Evolutionary conservation across 2,797 vertebrate genomes (phyloP), one percentile per base, ranked within the genome.

Genomic region (Diplodus puntazzo): DNA sequence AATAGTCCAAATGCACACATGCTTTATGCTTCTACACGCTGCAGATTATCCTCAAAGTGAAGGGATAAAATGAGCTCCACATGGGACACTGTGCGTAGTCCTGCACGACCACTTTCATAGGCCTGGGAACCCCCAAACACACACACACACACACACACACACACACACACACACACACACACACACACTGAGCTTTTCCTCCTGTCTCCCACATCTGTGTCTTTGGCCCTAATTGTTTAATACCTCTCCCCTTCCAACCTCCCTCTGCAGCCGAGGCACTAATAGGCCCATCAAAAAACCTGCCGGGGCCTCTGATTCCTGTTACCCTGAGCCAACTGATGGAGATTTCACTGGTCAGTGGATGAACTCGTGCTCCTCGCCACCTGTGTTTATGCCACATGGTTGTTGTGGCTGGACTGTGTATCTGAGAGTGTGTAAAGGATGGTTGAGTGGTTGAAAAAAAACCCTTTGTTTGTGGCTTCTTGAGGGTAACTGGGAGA

Each of bases 31-130:
- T 70, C 73, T 79, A n/a, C 64, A 79, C 79, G 81, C 86, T 87
- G 69, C 21, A 86, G 73, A 84, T 85, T 87, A 84, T 82, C 62
- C 74, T 67, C 77, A 74, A 79, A 85, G 83, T 72, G 70, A 85
- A 72, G 69, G 79, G 80, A 87, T 81, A 48, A 92, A 88, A 89
- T 89, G 74, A 89, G 73, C 80, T 90, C 84, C 88, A 90, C 77
- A 88, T 89, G 88, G 84, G 81, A 82, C 82, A 82, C 78, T 58
- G 60, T 59, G 61, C 62, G 20, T 23, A 79, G 61, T 80, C 66
- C 70, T 80, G 69, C 67, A 67, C 50, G 20, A 34, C 59, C 71
- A 75, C 79, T 76, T 81, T 79, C 79, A 57, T 50, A 53, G 58
- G 55, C 48, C 55, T 70, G 65, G 67, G 64, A 82, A 70, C 69